Conservation (phyloP, 1,140 invertebrate species). For the Panonychus citri region DNA sequence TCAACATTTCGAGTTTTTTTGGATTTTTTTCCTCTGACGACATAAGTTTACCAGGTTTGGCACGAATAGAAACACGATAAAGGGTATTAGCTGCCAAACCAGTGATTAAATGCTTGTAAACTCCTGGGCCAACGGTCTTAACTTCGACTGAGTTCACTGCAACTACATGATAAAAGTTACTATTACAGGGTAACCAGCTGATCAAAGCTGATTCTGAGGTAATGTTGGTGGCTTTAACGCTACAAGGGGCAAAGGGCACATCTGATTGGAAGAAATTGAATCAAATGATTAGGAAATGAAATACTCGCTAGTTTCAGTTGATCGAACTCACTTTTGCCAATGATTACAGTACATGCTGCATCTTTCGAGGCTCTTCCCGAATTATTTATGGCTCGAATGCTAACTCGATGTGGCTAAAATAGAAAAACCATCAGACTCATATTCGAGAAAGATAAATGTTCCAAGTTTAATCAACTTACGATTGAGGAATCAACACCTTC, state of each 20-base stretch:
- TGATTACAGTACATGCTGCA: conserved; percentile 87
- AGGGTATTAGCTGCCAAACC: conserved; percentile 81
- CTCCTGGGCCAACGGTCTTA: conserved; percentile 71
- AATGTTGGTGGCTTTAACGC: conserved; percentile 42
- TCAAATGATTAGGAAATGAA: no score
- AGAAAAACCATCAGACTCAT: conserved; percentile 4
- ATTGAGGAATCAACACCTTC: conserved; percentile 78
- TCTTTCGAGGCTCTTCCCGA: conserved; percentile 67
- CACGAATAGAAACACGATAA: conserved; percentile 81
- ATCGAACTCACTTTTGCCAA: conserved; percentile 37
- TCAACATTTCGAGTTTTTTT: conserved; percentile 43
- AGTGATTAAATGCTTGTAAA: conserved; percentile 72
- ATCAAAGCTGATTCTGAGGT: conserved; percentile 87
- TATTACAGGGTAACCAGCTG: conserved; percentile 92
- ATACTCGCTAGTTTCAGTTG: no score
- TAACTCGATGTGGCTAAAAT: conserved; percentile 70
- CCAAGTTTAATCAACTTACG: neutral
- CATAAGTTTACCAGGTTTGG: conserved; percentile 37
- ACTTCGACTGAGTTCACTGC: conserved; percentile 93
- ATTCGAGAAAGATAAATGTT: neutral
- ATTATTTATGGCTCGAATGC: conserved; percentile 75
- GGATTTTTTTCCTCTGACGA: conserved; percentile 39
- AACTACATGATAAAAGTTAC: conserved; percentile 90
- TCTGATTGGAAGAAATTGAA: conserved; percentile 33
- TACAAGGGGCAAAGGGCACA: conserved; percentile 69